Evolutionary conservation across 2,113 vertebrate species (phyloP).

Genomic region (Syngnathus floridae): DNA sequence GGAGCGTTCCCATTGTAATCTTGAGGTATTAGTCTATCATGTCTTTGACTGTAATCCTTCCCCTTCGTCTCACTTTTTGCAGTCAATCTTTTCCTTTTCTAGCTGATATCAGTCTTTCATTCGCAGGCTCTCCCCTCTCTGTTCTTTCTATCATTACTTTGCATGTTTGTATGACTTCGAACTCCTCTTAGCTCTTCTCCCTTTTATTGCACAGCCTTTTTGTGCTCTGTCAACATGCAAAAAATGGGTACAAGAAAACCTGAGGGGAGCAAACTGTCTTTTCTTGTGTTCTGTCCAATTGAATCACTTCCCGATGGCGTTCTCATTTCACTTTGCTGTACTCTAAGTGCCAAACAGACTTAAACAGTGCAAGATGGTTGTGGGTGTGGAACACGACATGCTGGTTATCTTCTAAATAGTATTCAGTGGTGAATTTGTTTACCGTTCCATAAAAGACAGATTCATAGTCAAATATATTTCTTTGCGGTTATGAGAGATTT

Average conservation of each 20-base stretch:
- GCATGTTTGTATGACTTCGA: not conserved
- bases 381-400: not conserved
- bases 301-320: constrained; percentile 20
- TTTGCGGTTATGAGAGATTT: not conserved
- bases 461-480: not conserved
- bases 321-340: constrained; percentile 9
- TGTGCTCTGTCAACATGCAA: not conserved
- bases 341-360: constrained; percentile 21
- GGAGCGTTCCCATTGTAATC: not conserved
- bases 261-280: constrained; percentile 17
- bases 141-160: not conserved
- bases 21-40: constrained; percentile 7
- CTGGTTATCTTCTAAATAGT: not conserved
- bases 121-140: not conserved
- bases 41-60: constrained; percentile 35
- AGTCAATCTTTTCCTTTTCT: constrained; percentile 47
- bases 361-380: not conserved
- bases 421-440: not conserved
- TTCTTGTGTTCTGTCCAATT: constrained; percentile 15
- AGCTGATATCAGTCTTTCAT: constrained; percentile 36
- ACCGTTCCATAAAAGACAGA: not conserved
- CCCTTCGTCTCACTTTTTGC: constrained; percentile 47
- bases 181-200: constrained; percentile 21
- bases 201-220: constrained; percentile 18
- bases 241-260: constrained; percentile 37